Percentiles rank a stretch among this genome's conserved stretches.
Conservation (phyloP, 2,797 vertebrate genomes). For the Poeciliopsis gracilis region DNA sequence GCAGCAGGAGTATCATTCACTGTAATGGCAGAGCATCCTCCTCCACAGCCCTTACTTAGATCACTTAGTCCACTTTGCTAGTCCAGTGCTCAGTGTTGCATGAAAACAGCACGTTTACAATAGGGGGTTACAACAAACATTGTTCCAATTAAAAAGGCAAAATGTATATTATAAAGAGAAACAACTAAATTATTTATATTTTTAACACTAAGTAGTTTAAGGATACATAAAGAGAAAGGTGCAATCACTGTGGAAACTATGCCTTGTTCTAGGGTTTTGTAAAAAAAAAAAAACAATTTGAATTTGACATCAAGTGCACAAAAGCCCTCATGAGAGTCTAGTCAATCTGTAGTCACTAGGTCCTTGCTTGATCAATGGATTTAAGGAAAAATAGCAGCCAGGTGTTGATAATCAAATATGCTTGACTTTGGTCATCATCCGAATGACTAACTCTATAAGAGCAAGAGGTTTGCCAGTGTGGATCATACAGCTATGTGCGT, state of each 20-base stretch:
- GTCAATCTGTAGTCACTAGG: not conserved
- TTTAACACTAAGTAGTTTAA: too few species aligned
- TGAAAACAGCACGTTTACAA: conserved; percentile 60
- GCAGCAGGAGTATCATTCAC: conserved; percentile 77
- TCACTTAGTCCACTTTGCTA: conserved; percentile 75
- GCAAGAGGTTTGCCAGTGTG: not conserved
- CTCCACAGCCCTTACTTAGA: conserved; percentile 73
- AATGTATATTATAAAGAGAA: not conserved
- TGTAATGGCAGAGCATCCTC: conserved; percentile 72
- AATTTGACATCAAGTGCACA: not conserved
- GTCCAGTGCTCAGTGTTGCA: conserved; percentile 46
- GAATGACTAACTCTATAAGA: not conserved
- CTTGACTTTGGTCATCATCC: not conserved
- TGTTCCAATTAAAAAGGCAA: not conserved
- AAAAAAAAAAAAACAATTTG: not conserved
- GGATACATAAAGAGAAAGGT: not conserved
- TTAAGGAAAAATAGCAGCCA: not conserved
- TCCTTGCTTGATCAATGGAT: not conserved
- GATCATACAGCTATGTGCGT: not conserved
- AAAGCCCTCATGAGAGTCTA: not conserved
- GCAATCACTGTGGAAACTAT: not conserved
- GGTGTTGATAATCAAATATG: not conserved
- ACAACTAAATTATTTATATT: not conserved
- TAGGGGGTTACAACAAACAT: conserved; percentile 13
- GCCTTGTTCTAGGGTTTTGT: not conserved